These are phyloP conservation scores for Darevskia mixta DNA, from an alignment of 2,797 vertebrate species.

Conservation along the genomic window DNA sequence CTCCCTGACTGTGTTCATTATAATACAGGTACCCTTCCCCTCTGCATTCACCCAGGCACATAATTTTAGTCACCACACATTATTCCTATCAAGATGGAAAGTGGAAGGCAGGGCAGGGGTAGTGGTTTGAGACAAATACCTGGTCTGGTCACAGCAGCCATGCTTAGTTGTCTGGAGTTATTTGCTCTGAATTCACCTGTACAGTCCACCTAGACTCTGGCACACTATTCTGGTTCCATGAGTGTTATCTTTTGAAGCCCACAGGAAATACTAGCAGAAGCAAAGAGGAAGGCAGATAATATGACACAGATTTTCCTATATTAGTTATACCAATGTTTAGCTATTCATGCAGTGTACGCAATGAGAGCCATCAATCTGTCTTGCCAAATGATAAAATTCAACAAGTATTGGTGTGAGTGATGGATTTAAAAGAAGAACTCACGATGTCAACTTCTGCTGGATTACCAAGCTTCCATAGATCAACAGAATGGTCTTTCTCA, in stretches of 20 bases:
- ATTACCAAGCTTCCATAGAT: neutral
- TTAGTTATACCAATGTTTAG: neutral
- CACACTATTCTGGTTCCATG: neutral
- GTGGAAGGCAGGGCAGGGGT: too few species aligned
- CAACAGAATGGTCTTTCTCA: neutral
- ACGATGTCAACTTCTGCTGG: neutral
- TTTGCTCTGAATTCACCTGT: neutral
- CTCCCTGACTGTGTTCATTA: too few species aligned
- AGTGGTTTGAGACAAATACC: too few species aligned
- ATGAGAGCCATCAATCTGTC: neutral
- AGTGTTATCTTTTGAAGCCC: neutral
- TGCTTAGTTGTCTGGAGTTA: neutral
- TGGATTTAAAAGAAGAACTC: neutral
- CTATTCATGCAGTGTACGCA: neutral
- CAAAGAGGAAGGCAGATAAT: neutral
- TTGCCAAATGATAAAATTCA: neutral
- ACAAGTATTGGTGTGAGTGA: too few species aligned
- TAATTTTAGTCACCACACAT: too few species aligned
- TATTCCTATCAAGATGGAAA: too few species aligned
- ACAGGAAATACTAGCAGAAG: neutral
- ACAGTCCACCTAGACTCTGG: neutral
- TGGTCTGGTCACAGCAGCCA: too few species aligned
- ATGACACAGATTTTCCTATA: neutral
- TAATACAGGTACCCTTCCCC: too few species aligned
- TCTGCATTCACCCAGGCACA: too few species aligned